Percentiles rank a stretch among this genome's conserved stretches.
Conservation (phyloP, 2,797 vertebrate genomes). For the Tapera naevia region DNA sequence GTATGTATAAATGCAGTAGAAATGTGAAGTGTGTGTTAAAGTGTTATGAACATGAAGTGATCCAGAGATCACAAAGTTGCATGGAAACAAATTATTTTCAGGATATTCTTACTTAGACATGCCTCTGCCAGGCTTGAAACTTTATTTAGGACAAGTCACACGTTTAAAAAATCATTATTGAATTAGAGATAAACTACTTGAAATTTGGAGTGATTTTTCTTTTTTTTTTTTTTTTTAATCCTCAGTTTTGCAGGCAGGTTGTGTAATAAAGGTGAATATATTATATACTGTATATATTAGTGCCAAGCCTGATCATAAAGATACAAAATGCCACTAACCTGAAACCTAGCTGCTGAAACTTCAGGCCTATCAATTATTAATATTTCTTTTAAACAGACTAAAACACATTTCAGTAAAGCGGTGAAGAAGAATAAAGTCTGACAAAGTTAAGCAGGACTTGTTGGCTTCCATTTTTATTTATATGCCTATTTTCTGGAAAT, state of each 20-base stretch:
- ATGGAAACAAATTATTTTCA: not conserved
- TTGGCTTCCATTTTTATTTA: not conserved
- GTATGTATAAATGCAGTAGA: not conserved
- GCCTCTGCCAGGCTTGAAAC: not conserved
- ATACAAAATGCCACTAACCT: not conserved
- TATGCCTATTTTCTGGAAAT: not conserved
- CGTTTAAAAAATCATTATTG: not conserved
- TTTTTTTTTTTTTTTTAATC: too few relatives aligned
- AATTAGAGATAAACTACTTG: not conserved
- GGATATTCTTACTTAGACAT: not conserved
- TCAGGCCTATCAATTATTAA: not conserved
- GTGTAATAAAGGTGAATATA: too few relatives aligned
- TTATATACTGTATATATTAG: not conserved
- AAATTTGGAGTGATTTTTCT: not conserved
- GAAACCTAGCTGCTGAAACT: not conserved
- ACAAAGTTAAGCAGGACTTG: not conserved
- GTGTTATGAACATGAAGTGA: accelerated
- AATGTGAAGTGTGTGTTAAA: not conserved
- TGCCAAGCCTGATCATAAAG: not conserved
- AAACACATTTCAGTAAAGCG: not conserved
- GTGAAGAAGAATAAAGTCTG: not conserved
- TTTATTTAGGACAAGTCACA: not conserved
- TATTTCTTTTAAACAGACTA: not conserved
- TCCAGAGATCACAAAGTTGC: not conserved
- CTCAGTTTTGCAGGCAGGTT: not conserved